A percentile compares a stretch with the other conserved stretches of the same genome.
Evolutionary conservation across 2,113 vertebrate genomes (phyloP).

Genomic region (Procavia capensis): DNA sequence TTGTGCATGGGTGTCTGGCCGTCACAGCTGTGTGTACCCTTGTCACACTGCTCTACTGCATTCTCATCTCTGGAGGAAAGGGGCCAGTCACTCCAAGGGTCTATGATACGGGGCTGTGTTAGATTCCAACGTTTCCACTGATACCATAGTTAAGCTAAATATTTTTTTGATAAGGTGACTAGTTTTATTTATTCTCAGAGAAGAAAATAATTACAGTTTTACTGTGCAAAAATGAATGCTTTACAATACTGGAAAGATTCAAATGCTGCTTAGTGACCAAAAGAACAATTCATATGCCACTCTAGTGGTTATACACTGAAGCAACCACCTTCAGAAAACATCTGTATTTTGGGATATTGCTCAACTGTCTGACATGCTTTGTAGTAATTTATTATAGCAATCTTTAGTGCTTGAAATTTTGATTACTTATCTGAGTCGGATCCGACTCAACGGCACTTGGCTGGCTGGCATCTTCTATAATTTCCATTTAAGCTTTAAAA

Average conservation of each 20-base stretch:
- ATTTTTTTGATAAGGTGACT: neutral
- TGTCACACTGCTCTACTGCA: neutral
- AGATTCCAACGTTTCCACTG: neutral
- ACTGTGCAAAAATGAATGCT: neutral
- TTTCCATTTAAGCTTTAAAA: conserved; percentile 30
- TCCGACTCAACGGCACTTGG: no score
- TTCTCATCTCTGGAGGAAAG: neutral
- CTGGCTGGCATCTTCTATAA: no score
- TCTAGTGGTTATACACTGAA: neutral
- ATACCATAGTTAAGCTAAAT: neutral
- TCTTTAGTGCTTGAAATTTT: neutral
- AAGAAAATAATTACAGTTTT: neutral
- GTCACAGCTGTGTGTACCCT: neutral
- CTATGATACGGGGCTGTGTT: neutral
- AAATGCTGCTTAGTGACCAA: neutral
- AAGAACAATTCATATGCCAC: neutral
- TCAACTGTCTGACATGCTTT: neutral
- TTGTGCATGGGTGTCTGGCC: neutral
- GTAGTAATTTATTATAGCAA: neutral
- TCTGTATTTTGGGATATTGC: neutral
- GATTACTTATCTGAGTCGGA: neutral
- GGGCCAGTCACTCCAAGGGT: neutral
- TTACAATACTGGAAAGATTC: neutral
- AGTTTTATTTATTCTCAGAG: neutral
- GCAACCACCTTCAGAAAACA: neutral